A percentile compares a stretch with the other conserved stretches of the same genome.
phyloP scores from a whole-genome alignment of 2,888 invertebrate genomes.

The Serripes groenlandicus region DNA sequence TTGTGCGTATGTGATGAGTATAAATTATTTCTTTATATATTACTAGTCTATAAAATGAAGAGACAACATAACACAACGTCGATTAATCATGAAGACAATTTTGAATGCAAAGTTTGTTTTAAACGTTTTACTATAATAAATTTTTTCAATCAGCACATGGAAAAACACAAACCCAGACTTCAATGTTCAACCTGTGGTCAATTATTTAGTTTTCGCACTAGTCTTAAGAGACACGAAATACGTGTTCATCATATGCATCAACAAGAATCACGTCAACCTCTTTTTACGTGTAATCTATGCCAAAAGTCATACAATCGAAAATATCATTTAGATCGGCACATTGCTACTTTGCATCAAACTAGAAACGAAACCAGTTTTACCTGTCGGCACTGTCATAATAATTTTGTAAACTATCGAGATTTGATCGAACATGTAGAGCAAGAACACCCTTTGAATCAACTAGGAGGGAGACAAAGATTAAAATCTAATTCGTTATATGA shows the following conservation, averaged over 20 bases:
- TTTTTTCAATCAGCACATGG: constrained; percentile 12
- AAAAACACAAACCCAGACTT: constrained; percentile 19
- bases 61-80: too few relatives aligned
- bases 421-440: neutral
- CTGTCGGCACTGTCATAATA: constrained; percentile 23
- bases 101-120: neutral
- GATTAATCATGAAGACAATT: neutral
- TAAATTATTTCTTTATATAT: too few relatives aligned
- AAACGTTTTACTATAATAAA: neutral
- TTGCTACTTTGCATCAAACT: constrained; percentile 1
- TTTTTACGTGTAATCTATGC: constrained; percentile 30
- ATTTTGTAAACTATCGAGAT: neutral
- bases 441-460: constrained; percentile 4
- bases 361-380: neutral
- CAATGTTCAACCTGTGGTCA: constrained; percentile 14
- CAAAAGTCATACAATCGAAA: constrained; percentile 33
- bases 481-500: constrained; percentile 2
- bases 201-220: neutral
- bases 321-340: constrained; percentile 30
- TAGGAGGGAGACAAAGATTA: neutral
- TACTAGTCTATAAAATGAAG: too few relatives aligned
- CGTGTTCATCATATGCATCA: neutral
- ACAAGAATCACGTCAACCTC: constrained; percentile 3
- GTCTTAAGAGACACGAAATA: constrained; percentile 11
- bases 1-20: too few relatives aligned